Evolutionary conservation across 2,113 vertebrate species (phyloP), one percentile per base, ranked within the genome.

Genomic region (Grallaria varia): DNA sequence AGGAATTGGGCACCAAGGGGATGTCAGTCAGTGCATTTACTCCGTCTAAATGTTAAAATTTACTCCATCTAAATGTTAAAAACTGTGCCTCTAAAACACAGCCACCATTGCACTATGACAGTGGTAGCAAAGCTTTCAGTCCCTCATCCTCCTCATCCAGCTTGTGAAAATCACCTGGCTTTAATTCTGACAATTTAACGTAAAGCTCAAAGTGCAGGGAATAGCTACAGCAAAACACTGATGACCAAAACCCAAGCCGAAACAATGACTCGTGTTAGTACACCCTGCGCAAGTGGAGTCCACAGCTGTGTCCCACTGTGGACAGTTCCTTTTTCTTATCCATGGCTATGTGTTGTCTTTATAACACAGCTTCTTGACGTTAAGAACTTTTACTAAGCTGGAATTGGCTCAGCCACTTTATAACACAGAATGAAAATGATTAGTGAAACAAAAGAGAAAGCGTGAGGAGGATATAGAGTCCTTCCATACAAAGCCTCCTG

Each of bases 201-300:
- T 82, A 12, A 37, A 42, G 55, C 71, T 81, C 64, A 50, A 96
- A 92, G 87, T 50, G 5, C 35, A 66, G 58, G 66, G 81, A 95
- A 95, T 81, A 96, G 90, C 96, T 96, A 77, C 88, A 95, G 90
- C 59, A 72, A 90, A 97, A 95, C 20, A 19, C 33, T 2, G 31
- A 8, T 82, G 80, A 52, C 31, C 72, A 40, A 87, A 50, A 4
- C 8, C 15, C 25, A 72, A 92, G 31, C 47, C 30, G 33, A 72
- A 91, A 73, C 90, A 88, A 40, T 0, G 0, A 39, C 24, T 4
- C 1, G 8, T 71, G 52, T 55, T 88, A n/a, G 93, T 90, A 85
- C 78, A 87, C 44, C 47, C 56, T 25, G 55, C 0, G 2, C 81
- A 84, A 90, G 64, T 0, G 0, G 56, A 66, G 19, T 45, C 59